These are phyloP conservation scores for Nemotelus pantherinus DNA, from an alignment of 2,888 invertebrate genomes.

Conservation along the genomic window DNA sequence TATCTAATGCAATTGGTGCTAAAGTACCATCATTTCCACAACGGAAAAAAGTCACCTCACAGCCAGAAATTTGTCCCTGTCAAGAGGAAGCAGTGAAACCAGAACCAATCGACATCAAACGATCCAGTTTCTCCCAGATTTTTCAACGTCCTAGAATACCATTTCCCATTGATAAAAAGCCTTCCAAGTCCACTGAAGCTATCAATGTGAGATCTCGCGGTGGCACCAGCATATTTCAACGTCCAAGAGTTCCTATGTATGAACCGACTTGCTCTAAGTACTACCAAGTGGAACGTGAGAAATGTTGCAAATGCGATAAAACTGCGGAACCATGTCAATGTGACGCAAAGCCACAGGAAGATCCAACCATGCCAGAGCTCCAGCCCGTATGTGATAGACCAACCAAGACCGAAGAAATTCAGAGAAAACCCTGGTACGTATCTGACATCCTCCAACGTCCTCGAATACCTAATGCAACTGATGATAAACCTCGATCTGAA, in stretches of 20 bases:
- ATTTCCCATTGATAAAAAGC: background rate
- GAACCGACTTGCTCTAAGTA: background rate
- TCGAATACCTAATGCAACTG: constrained; percentile 21
- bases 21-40: background rate
- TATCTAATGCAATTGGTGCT: background rate
- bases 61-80: background rate
- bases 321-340: background rate
- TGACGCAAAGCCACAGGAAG: too few relatives aligned
- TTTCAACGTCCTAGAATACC: background rate
- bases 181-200: background rate
- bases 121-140: background rate
- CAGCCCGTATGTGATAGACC: background rate
- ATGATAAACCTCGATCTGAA: constrained; percentile 7
- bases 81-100: background rate
- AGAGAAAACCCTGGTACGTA: background rate
- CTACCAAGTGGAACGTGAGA: background rate
- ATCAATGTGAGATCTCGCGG: too few relatives aligned
- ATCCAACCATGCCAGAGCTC: too few relatives aligned
- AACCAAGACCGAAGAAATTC: background rate
- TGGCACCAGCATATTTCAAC: background rate
- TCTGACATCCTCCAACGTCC: constrained; percentile 8
- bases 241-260: background rate
- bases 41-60: background rate
- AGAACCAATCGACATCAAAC: background rate
- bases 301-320: background rate